Evolutionary conservation across 2,888 invertebrate genomes (phyloP).

Genomic region (Eustalomyia histrio): DNA sequence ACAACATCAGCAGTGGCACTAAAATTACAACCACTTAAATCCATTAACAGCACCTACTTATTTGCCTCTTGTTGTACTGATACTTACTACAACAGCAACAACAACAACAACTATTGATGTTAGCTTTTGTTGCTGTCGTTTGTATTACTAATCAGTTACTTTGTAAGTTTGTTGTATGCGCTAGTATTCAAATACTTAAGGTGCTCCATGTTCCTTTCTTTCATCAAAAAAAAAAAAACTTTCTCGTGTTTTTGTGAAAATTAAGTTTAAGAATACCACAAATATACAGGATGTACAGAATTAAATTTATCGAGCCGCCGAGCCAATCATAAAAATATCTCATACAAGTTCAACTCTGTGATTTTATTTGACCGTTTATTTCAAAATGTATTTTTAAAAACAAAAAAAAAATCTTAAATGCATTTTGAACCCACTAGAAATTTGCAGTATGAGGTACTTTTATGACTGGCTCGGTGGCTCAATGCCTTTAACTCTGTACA

Average conservation of each 20-base stretch:
- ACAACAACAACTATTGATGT: constrained; percentile 4
- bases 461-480: no score
- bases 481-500: no score
- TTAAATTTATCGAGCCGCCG: no score
- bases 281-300: no score
- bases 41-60: constrained; percentile 64
- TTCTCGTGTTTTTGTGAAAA: background rate
- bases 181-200: background rate
- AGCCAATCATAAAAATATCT: no score
- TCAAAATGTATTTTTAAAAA: no score
- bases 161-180: background rate
- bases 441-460: no score
- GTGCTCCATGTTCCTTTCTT: background rate
- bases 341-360: no score
- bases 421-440: no score
- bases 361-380: no score
- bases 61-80: constrained; percentile 33
- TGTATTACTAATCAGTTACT: background rate
- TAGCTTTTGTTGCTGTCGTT: background rate
- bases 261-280: background rate
- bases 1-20: constrained; percentile 32
- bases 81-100: constrained; percentile 17
- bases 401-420: no score
- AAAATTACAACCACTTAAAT: constrained; percentile 53
- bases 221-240: background rate